These are phyloP conservation scores for Montipora efflorescens DNA, from an alignment of 64 coral and sea anemone genomes.

Conservation along the genomic window DNA sequence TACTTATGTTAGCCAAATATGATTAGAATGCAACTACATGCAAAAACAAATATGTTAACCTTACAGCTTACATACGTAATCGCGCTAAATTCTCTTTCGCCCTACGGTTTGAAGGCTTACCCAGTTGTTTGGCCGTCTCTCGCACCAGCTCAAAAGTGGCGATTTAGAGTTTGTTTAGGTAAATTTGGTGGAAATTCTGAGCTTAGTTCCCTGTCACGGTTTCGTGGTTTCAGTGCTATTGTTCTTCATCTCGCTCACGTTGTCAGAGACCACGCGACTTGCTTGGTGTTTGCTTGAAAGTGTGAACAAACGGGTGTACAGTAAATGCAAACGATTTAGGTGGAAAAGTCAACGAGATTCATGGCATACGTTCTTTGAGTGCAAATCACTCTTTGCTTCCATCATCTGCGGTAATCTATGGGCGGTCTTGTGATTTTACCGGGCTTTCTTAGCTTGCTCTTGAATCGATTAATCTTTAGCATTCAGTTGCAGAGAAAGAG, in stretches of 20 bases:
- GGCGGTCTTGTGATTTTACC: neutral
- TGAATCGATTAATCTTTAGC: neutral
- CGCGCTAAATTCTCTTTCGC: neutral
- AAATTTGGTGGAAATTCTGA: constrained; percentile 22
- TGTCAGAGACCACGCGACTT: constrained; percentile 32
- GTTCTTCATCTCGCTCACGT: neutral
- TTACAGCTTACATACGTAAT: neutral
- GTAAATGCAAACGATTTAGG: neutral
- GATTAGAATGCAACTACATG: constrained; percentile 58
- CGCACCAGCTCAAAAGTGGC: neutral
- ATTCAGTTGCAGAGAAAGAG: neutral
- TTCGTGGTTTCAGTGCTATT: neutral
- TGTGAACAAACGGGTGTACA: neutral
- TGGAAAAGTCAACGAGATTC: neutral
- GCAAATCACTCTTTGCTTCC: neutral
- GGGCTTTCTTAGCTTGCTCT: neutral
- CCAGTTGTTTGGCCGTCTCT: neutral
- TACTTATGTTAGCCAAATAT: constrained; percentile 51
- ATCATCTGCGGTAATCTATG: neutral
- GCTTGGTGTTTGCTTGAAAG: neutral
- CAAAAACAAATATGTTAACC: constrained; percentile 62
- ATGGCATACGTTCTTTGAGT: neutral
- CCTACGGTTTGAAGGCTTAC: neutral
- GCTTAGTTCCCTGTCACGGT: constrained; percentile 27
- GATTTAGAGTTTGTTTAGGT: constrained; percentile 41